Evolutionary conservation across 2,888 invertebrate genomes (phyloP).

Genomic region (Pyrocoelia pectoralis): DNA sequence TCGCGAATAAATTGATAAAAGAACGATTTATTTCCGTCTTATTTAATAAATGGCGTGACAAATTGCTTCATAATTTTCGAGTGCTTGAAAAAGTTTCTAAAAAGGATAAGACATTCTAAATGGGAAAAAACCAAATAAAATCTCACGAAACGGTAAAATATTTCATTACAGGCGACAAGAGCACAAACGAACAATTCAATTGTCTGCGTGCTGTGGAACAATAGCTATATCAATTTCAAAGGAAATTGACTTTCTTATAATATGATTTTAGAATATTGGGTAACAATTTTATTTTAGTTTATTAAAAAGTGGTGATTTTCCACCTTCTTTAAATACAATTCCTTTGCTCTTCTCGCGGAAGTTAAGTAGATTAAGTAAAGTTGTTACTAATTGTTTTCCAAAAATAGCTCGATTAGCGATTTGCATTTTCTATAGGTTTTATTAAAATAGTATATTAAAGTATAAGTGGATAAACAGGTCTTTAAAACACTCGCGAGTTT

Average conservation of each 20-base stretch:
- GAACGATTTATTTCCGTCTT: background rate
- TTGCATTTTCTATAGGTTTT: too few relatives aligned
- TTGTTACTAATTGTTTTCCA: too few relatives aligned
- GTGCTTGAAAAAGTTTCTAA: background rate
- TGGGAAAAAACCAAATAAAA: constrained; percentile 16
- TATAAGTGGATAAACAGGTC: too few relatives aligned
- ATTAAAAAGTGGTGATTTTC: constrained; percentile 1
- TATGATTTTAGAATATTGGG: constrained; percentile 13
- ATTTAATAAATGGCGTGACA: constrained; percentile 15
- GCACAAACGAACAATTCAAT: constrained; percentile 33
- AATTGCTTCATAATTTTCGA: constrained; percentile 11
- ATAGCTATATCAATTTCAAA: constrained; percentile 27
- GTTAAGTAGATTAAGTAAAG: too few relatives aligned
- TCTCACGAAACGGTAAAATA: constrained; percentile 15
- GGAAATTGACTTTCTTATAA: constrained; percentile 26
- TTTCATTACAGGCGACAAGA: constrained; percentile 18
- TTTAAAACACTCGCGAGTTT: too few relatives aligned
- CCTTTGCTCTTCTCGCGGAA: too few relatives aligned
- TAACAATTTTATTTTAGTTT: background rate
- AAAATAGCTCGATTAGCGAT: too few relatives aligned
- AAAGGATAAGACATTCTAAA: constrained; percentile 7
- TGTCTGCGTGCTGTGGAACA: constrained; percentile 30
- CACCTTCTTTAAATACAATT: too few relatives aligned
- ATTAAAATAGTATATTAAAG: too few relatives aligned
- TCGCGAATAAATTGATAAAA: background rate